A percentile compares a stretch with the other conserved stretches of the same genome.
Evolutionary conservation across 2,888 invertebrate genomes (phyloP).

Genomic region (Galeopsomyia nigrocyanea): DNA sequence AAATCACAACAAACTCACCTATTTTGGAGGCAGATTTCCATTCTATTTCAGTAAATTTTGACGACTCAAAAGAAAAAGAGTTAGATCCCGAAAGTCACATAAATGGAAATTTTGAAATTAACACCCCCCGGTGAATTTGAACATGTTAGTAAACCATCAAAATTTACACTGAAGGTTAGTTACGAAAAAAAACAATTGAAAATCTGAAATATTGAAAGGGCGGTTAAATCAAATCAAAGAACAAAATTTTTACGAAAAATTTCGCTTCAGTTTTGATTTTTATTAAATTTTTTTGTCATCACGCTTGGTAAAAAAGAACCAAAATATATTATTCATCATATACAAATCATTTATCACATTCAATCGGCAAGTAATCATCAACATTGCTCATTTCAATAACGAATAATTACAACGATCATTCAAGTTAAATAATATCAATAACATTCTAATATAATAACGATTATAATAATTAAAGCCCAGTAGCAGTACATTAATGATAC

Average conservation of each 20-base stretch:
- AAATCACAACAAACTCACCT: slow-evolving; percentile 53
- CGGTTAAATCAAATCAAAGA: neutral
- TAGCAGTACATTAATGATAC: slow-evolving; percentile 8
- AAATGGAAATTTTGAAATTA: slow-evolving; percentile 36
- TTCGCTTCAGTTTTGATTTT: slow-evolving; percentile 27
- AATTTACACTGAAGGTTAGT: slow-evolving; percentile 39
- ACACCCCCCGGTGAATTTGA: slow-evolving; percentile 11
- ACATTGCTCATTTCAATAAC: slow-evolving; percentile 12
- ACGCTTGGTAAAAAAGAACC: slow-evolving; percentile 41
- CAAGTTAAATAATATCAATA: slow-evolving; percentile 12
- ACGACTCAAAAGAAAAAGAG: slow-evolving; percentile 17
- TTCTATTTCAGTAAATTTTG: slow-evolving; percentile 49
- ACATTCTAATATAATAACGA: slow-evolving; percentile 7
- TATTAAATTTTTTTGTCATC: slow-evolving; percentile 26
- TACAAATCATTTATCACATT: slow-evolving; percentile 38
- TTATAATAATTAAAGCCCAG: slow-evolving; percentile 24
- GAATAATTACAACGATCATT: slow-evolving; percentile 15
- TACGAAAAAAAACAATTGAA: slow-evolving; percentile 38
- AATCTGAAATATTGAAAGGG: slow-evolving; percentile 4
- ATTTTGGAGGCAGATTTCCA: slow-evolving; percentile 60
- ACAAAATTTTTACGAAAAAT: slow-evolving; percentile 11
- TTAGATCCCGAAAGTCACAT: slow-evolving; percentile 19
- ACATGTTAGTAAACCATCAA: slow-evolving; percentile 1
- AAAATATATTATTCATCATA: slow-evolving; percentile 21
- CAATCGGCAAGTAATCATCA: slow-evolving; percentile 30